Conservation (phyloP, 2,888 invertebrate genomes). For the Stenurella melanura region DNA sequence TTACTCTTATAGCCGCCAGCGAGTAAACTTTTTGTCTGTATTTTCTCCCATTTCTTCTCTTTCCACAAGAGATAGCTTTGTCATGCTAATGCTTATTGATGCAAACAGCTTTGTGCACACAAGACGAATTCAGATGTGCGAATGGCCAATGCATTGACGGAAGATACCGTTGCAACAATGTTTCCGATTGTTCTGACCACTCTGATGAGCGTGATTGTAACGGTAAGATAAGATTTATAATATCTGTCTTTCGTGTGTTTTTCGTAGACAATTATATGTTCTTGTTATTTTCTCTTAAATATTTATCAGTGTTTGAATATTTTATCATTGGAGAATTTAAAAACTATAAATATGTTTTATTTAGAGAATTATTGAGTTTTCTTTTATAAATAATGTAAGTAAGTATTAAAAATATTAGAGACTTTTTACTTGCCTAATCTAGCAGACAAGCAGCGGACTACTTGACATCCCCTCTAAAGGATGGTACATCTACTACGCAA, state of each 20-base stretch:
- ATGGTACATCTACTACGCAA: too few species aligned
- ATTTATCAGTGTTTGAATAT: constrained; percentile 20
- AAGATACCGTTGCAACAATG: constrained; percentile 70
- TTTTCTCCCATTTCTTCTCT: constrained; percentile 36
- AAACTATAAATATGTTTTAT: neutral
- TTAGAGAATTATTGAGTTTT: neutral
- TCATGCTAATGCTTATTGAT: constrained; percentile 55
- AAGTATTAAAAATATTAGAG: too few species aligned
- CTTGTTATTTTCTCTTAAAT: constrained; percentile 9
- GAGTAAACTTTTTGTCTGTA: constrained; percentile 31
- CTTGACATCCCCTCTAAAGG: too few species aligned
- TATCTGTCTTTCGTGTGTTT: constrained; percentile 15
- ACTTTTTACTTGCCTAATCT: too few species aligned
- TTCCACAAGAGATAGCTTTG: constrained; percentile 44
- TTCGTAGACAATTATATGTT: constrained; percentile 2
- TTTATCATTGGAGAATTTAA: constrained; percentile 2
- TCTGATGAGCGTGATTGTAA: constrained; percentile 77
- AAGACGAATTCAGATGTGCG: constrained; percentile 74
- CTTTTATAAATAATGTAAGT: too few species aligned
- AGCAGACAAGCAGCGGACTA: too few species aligned
- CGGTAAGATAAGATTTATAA: constrained; percentile 61
- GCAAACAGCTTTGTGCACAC: constrained; percentile 58
- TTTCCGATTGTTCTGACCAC: constrained; percentile 73
- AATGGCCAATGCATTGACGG: constrained; percentile 75
- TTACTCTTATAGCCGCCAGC: constrained; percentile 12